Evolutionary conservation across 2,113 vertebrate genomes (phyloP), one percentile per base, ranked within the genome.

Genomic region (Elephantulus edwardii): DNA sequence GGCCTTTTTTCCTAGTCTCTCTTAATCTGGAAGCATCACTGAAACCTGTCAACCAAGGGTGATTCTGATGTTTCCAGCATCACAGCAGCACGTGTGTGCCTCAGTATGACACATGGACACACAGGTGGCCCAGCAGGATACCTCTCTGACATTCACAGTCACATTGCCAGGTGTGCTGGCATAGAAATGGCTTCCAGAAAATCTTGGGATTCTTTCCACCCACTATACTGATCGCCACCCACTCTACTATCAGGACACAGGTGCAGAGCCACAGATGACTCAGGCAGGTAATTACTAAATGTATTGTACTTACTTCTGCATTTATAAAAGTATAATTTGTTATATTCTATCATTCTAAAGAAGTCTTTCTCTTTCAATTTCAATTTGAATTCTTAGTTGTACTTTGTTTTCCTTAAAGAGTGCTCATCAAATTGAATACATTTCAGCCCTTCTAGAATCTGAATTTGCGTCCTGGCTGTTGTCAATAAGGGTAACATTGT

Each of bases 361-460:
- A 64, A 76, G 76, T 1, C 46, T 66, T 50, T 54, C 12, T 46
- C 91, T 79, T 79, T 86, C 75, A n/a, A 70, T 2, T 35, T 85
- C 72, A 87, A 79, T 79, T 80, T 81, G 17, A 62, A 76, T 56
- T 54, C 48, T 4, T 50, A 56, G 10, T 80, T 85, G 87, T 77
- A 22, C n/a, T 77, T 83, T 79, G 38, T 75, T 76, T 85, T 91
- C 68, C 60, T 88, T 68, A 78, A 92, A 86, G 33, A 80, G 17
- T 17, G 35, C 12, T 81, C 22, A 33, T 33, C 22, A 38, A 71
- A 76, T 20, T 50, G 22, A 33, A 81, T 86, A 52, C 81, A 56
- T 6, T 64, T 75, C 64, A 48, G 35, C 6, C 4, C 9, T 46
- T 64, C n/a, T 30, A 91, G 22, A 90, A 77, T 3, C 72, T 62